A percentile compares a stretch with the other conserved stretches of the same genome.
phyloP scores from a whole-genome alignment of 2,113 vertebrate genomes.

The Etheostoma spectabile region DNA sequence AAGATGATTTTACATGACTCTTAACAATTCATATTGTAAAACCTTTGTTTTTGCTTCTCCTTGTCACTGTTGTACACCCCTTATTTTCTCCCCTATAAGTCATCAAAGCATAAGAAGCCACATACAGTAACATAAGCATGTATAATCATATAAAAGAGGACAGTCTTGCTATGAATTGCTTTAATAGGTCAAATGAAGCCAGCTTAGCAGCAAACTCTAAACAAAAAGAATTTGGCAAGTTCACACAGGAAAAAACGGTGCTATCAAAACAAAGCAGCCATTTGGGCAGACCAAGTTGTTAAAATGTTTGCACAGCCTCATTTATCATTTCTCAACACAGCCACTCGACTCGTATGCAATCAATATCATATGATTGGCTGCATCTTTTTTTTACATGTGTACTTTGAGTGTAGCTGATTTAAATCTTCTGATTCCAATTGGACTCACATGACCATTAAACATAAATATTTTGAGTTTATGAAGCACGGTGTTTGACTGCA shows the following conservation, averaged over 20 bases:
- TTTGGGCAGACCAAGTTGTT: background rate
- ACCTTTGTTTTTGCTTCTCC: background rate
- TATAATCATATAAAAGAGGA: background rate
- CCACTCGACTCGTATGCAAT: background rate
- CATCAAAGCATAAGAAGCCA: constrained; percentile 2
- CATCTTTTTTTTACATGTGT: background rate
- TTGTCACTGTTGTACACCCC: background rate
- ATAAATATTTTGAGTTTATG: background rate
- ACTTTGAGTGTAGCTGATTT: background rate
- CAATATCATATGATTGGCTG: background rate
- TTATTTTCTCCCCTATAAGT: background rate
- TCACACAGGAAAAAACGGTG: background rate
- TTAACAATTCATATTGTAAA: constrained; percentile 11
- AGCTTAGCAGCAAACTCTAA: background rate
- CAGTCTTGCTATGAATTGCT: background rate
- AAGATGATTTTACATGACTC: background rate
- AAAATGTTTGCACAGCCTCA: background rate
- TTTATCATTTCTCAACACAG: background rate
- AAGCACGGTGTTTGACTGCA: background rate
- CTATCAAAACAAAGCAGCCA: background rate
- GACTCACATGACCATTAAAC: background rate
- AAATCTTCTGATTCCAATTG: background rate
- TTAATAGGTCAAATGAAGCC: constrained; percentile 7
- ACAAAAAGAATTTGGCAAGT: constrained; percentile 1
- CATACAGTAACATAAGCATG: background rate